Evolutionary conservation across 2,113 vertebrate genomes (phyloP).

Genomic region (Xyrauchen texanus): DNA sequence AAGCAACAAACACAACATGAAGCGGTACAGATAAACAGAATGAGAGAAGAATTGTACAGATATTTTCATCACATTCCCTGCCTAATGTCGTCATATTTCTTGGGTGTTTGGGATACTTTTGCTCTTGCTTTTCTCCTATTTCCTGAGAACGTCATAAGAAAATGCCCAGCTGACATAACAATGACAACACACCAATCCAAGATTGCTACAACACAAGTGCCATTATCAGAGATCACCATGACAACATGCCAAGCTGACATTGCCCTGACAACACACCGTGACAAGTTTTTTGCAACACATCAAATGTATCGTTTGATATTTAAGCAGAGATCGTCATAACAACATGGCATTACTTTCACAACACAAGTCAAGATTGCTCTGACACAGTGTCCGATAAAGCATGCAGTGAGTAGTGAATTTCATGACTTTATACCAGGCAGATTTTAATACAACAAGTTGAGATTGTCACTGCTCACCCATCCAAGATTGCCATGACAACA

Average conservation of each 20-base stretch:
- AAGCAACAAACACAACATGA: constrained; percentile 68
- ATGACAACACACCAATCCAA: constrained; percentile 56
- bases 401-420: constrained; percentile 23
- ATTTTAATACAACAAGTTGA: constrained; percentile 16
- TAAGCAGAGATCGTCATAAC: constrained; percentile 30
- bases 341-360: constrained; percentile 58
- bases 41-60: constrained; percentile 48
- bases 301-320: constrained; percentile 14
- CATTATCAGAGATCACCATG: constrained; percentile 29
- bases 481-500: constrained; percentile 4
- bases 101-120: constrained; percentile 55
- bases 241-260: constrained; percentile 43
- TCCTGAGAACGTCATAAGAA: constrained; percentile 66
- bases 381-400: constrained; percentile 34
- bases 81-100: constrained; percentile 54
- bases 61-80: constrained; percentile 51
- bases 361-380: constrained; percentile 42
- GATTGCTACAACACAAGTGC: constrained; percentile 38
- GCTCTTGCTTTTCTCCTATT: constrained; percentile 53
- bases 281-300: constrained; percentile 32
- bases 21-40: constrained; percentile 56
- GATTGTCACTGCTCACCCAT: constrained; percentile 34
- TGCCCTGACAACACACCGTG: constrained; percentile 31
- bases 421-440: constrained; percentile 30
- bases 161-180: constrained; percentile 64